Evolutionary conservation across 2,888 invertebrate species (phyloP), one percentile per base, ranked within the genome.

Genomic region (Stenichneumon culpator): DNA sequence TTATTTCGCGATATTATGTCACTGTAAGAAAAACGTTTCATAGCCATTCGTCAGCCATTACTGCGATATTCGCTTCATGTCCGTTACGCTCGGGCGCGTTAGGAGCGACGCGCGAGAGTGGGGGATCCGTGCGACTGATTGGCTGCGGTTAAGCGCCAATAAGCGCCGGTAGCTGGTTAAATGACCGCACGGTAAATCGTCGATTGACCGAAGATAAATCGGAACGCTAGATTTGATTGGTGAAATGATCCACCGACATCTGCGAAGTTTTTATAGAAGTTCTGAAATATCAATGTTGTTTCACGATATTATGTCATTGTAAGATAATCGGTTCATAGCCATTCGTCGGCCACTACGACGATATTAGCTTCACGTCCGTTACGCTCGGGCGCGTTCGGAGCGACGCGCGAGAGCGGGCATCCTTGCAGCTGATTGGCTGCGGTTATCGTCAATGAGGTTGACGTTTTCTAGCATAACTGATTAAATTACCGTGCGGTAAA

Each of bases 291-390:
- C 39, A 54, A 73, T 68, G 57, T 50, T 60, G 6, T 57, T 80
- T 81, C 22, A 73, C 77, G 77, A 73, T 75, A 81, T 84, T 81
- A 84, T 84, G 81, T 81, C 73, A 81, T 78, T 84, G 84, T 74
- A 78, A 84, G 74, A 78, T 81, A 84, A 78, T 36, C 54, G 73
- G 69, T 44, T 74, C 68, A 25, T n/a, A n/a, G n/a, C n/a, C n/a
- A n/a, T n/a, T n/a, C n/a, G n/a, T n/a, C n/a, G n/a, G 77, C 68
- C 68, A 80, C 67, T 73, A 78, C 74, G 68, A 73, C 73, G 73
- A 52, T 81, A 52, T 78, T 81, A 73, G 63, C 63, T 84, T 67
- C n/a, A n/a, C n/a, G 70, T 67, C 54, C 32, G 72, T 82, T 52
- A 57, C 52, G 72, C 52, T 36, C 60, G 60, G 32, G 32, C 28